Evolutionary conservation across 2,113 vertebrate genomes (phyloP), one percentile per base, ranked within the genome.

Genomic region (Oenanthe oenanthe): DNA sequence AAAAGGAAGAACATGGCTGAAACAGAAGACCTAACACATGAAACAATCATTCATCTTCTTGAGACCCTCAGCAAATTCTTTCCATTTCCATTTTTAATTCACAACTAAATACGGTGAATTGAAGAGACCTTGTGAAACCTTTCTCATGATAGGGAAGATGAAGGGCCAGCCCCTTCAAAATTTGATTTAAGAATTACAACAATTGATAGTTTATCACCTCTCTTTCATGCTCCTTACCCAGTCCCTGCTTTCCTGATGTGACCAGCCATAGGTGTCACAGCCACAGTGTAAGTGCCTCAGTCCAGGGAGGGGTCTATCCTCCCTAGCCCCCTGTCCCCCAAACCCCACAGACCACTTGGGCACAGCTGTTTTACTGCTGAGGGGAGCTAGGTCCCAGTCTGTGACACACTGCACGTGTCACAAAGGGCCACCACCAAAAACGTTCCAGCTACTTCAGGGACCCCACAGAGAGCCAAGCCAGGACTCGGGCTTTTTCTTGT

Each of bases 31-130:
- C 1, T 50, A 66, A 53, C 45, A 40, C 2, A 4, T 21, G 22
- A 53, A 76, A 56, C 15, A 62, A 72, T 24, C 13, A 78, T 66
- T 66, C 19, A 25, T 82, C 90, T 86, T 89, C 72, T 68, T 0
- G 1, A 72, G 61, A 85, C 21, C 53, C 74, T 47, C 8, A 0
- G 57, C 48, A 89, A 85, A 85, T 79, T 72, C 42, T 85, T 94
- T 93, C 65, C 54, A 57, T 90, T 92, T 62, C 81, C 83, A 63
- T 79, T 93, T 94, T 68, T 78, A 91, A 93, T 78, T 79, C 85
- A 72, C 40, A 36, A 29, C 66, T 81, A 78, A 95, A 79, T 48
- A 75, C 1, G 1, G 82, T 13, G 29, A 83, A 65, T 62, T 56
- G 57, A 56, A 75, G 62, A 50, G 71, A 79, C 36, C 22, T 25